A percentile compares a stretch with the other conserved stretches of the same genome.
Evolutionary conservation across 2,797 vertebrate species (phyloP).

Genomic region (Dicrostonyx torquatus): DNA sequence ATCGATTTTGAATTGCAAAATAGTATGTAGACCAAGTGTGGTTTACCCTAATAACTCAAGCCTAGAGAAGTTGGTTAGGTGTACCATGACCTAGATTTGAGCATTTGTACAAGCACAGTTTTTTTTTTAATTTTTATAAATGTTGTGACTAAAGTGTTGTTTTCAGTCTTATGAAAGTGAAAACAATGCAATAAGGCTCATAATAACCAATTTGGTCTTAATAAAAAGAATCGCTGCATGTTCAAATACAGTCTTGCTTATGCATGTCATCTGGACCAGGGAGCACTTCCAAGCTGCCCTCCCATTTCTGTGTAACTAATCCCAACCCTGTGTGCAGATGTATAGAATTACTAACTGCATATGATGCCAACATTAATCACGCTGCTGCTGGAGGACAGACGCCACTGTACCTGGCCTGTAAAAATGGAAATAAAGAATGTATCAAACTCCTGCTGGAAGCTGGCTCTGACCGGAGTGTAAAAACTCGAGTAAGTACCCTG

Average conservation of each 20-base stretch:
- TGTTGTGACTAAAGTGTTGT: conserved; percentile 8
- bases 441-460: conserved; percentile 90
- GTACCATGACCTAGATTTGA: neutral
- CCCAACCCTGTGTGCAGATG: conserved; percentile 87
- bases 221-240: conserved; percentile 9
- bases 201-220: neutral
- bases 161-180: neutral
- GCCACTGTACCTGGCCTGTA: conserved; percentile 93
- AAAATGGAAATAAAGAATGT: conserved; percentile 90
- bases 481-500: conserved; percentile 89
- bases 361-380: conserved; percentile 90
- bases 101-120: neutral
- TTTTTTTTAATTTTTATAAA: neutral
- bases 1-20: conserved; percentile 59
- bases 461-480: conserved; percentile 89
- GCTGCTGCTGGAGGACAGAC: conserved; percentile 90
- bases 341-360: conserved; percentile 91
- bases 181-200: neutral
- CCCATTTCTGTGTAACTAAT: conserved; percentile 20
- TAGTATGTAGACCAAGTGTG: conserved; percentile 1
- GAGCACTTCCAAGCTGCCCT: neutral
- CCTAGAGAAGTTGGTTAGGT: conserved; percentile 4
- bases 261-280: neutral
- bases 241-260: conserved; percentile 5
- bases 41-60: conserved; percentile 40